A percentile compares a stretch with the other conserved stretches of the same genome.
Conservation (phyloP, 2,797 vertebrate genomes). For the Melopsittacus undulatus region DNA sequence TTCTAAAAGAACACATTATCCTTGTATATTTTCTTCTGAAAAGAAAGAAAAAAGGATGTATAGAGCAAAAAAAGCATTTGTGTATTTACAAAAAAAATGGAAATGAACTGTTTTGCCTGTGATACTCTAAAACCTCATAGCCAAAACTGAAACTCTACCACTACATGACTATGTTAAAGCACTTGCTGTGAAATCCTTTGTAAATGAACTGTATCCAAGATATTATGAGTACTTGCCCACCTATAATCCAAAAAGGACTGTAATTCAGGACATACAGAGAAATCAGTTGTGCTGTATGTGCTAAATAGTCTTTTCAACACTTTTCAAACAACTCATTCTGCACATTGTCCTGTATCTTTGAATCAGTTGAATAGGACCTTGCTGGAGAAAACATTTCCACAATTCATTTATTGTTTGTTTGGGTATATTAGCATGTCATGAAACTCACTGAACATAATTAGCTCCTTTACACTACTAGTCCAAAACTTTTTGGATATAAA, state of each 20-base stretch:
- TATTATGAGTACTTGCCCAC: constrained; percentile 20
- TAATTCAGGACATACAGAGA: constrained; percentile 25
- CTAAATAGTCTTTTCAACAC: constrained; percentile 2
- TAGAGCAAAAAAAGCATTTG: neutral
- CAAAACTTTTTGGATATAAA: constrained; percentile 46
- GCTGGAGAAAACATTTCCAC: constrained; percentile 63
- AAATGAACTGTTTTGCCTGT: neutral
- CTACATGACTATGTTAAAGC: neutral
- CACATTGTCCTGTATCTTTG: neutral
- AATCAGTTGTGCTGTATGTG: constrained; percentile 12
- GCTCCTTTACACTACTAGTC: constrained; percentile 44
- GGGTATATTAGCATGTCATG: constrained; percentile 58
- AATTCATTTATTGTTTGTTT: constrained; percentile 73
- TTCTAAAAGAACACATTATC: neutral
- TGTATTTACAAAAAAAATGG: constrained; percentile 6
- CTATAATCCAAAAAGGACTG: constrained; percentile 24
- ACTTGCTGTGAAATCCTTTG: neutral
- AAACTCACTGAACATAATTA: constrained; percentile 70
- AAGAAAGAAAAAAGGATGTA: constrained; percentile 12
- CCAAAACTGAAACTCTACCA: neutral
- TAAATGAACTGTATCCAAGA: constrained; percentile 12
- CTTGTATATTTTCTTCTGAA: neutral
- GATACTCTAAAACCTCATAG: constrained; percentile 13
- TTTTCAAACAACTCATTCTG: constrained; percentile 17
- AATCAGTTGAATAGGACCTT: constrained; percentile 16